Percentiles rank a stretch among this genome's conserved stretches.
Conservation (phyloP, 2,113 vertebrate genomes). For the Amphiprion ocellaris region DNA sequence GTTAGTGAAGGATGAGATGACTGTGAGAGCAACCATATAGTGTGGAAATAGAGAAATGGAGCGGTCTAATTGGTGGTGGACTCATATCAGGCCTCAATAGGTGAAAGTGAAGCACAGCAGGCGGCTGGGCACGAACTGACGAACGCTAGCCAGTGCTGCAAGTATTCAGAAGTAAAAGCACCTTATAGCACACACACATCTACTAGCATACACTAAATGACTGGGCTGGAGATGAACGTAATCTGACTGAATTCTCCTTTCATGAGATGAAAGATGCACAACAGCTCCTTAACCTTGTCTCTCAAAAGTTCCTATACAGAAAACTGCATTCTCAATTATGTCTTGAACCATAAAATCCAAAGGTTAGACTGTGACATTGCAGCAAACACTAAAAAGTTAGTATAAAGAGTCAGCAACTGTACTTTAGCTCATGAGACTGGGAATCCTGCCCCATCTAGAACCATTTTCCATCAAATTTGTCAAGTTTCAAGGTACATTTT, state of each 20-base stretch:
- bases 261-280: not conserved
- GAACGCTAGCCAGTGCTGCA: slow-evolving; percentile 1
- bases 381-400: too few species aligned
- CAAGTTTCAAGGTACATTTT: too few species aligned
- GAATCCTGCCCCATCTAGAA: too few species aligned
- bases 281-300: not conserved
- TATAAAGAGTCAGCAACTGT: too few species aligned
- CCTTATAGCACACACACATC: not conserved
- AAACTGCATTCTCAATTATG: too few species aligned
- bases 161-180: slow-evolving; percentile 2
- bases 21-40: slow-evolving; percentile 1
- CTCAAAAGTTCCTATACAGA: too few species aligned
- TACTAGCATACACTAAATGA: not conserved
- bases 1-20: slow-evolving; percentile 31
- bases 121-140: slow-evolving; percentile 12
- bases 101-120: slow-evolving; percentile 32
- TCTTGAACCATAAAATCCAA: too few species aligned
- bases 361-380: too few species aligned
- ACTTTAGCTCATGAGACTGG: too few species aligned
- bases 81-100: slow-evolving; percentile 10
- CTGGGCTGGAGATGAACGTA: slow-evolving; percentile 2
- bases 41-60: slow-evolving; percentile 28
- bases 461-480: too few species aligned
- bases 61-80: slow-evolving; percentile 35
- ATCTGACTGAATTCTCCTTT: not conserved